Evolutionary conservation across 2,113 vertebrate species (phyloP).

Genomic region (Oncorhynchus mykiss): DNA sequence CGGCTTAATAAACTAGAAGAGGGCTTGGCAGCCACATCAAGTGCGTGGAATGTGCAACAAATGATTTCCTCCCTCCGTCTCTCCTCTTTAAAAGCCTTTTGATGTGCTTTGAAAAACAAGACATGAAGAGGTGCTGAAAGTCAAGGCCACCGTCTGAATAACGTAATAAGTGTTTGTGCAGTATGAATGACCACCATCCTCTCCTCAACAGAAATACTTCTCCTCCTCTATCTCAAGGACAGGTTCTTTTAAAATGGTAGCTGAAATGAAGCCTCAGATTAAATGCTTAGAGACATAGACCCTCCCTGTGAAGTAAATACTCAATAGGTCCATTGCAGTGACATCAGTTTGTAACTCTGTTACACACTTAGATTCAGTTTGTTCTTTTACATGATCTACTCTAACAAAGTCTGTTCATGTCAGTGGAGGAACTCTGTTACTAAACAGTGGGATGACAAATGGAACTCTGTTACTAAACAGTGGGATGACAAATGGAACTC

Average conservation of each 20-base stretch:
- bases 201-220: slow-evolving; percentile 38
- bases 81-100: slow-evolving; percentile 48
- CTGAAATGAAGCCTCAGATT: slow-evolving; percentile 22
- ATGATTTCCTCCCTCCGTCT: slow-evolving; percentile 65
- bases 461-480: slow-evolving; percentile 6
- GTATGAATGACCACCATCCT: slow-evolving; percentile 55
- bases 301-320: no score
- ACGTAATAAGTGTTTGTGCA: slow-evolving; percentile 58
- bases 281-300: neutral
- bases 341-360: no score
- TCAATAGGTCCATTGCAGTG: no score
- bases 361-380: no score
- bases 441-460: slow-evolving; percentile 29
- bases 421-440: no score
- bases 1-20: slow-evolving; percentile 31
- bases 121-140: slow-evolving; percentile 58
- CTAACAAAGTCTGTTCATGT: no score
- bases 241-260: slow-evolving; percentile 58
- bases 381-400: no score
- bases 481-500: no score
- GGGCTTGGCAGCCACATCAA: slow-evolving; percentile 35
- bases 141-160: slow-evolving; percentile 65
- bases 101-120: slow-evolving; percentile 66
- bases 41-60: slow-evolving; percentile 63
- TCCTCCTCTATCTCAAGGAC: slow-evolving; percentile 56